Base-by-base conservation (phyloP, 2,797 vertebrate genomes). In the Lacerta viridis region DNA sequence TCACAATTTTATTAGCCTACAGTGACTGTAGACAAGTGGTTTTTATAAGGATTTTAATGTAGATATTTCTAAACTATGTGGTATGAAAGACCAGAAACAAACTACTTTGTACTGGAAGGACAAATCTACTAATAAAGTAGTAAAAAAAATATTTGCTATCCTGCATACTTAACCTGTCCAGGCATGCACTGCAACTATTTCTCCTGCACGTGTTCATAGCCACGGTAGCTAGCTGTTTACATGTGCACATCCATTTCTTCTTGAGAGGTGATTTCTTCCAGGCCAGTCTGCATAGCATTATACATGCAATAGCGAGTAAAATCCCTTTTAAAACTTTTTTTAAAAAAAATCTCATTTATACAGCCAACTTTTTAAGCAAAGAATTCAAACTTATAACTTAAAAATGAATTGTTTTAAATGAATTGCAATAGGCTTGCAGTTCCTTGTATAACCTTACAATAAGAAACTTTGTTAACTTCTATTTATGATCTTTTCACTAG, bases 401-500 rank as follows among this genome's bases (percentile, higher is more conserved):
- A 71, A 80, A 80, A 88, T 72, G 69, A 27, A 68, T 33, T 1
- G 25, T 84, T 66, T 81, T n/a, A 89, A 75, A 85, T 85, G n/a
- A 89, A 81, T 68, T 74, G 17, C 33, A 85, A 29, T n/a, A 23
- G 2, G 69, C 80, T 89, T 88, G 41, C 41, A 55, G 27, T 76
- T 25, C 10, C 0, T 2, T n/a, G 69, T 89, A 90, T 0, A 43
- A 61, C 27, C 39, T 36, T 76, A 85, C 80, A 5, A 91, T 87
- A 90, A 89, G 23, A 36, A 71, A 41, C 50, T 50, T 71, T 25
- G 11, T 59, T 27, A 66, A 87, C 78, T 93, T 83, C 15, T 27
- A 11, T 72, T 90, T 89, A 86, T 90, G 85, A 7, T 93, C 25
- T 92, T 78, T 88, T 66, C 83, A 33, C 84, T 83, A 99, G 99